These are phyloP conservation scores for Emydura subglobosa DNA, from an alignment of 2,113 vertebrate species.

Conservation along the genomic window DNA sequence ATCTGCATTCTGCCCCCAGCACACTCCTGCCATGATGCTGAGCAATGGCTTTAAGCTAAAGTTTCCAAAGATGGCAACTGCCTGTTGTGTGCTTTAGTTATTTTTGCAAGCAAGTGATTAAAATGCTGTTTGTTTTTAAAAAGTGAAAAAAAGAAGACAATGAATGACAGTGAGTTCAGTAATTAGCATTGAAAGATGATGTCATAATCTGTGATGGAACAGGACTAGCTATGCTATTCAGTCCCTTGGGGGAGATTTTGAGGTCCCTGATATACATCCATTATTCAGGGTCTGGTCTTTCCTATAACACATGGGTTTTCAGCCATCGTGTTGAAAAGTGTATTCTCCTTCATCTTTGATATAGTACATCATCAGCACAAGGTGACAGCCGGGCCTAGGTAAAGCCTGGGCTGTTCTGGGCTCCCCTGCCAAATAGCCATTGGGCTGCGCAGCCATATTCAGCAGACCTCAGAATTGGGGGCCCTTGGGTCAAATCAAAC, in stretches of 20 bases:
- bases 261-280: too few species aligned
- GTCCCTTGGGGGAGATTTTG: too few species aligned
- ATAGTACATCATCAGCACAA: neutral
- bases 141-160: neutral
- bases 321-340: too few species aligned
- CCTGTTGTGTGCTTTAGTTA: neutral
- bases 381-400: too few species aligned
- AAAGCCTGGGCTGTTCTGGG: neutral
- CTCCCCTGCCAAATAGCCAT: neutral
- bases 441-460: neutral
- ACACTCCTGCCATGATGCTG: neutral
- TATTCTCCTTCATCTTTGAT: too few species aligned
- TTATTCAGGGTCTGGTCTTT: too few species aligned
- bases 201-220: neutral
- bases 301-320: too few species aligned
- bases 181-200: neutral
- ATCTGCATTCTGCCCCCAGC: neutral
- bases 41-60: neutral
- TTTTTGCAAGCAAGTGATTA: too few species aligned
- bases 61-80: neutral
- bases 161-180: neutral
- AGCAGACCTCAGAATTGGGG: neutral
- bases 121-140: too few species aligned
- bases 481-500: fast-evolving
- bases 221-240: neutral